These are phyloP conservation scores for Poecilia gillii DNA, from an alignment of 2,797 vertebrate species.

Conservation along the genomic window DNA sequence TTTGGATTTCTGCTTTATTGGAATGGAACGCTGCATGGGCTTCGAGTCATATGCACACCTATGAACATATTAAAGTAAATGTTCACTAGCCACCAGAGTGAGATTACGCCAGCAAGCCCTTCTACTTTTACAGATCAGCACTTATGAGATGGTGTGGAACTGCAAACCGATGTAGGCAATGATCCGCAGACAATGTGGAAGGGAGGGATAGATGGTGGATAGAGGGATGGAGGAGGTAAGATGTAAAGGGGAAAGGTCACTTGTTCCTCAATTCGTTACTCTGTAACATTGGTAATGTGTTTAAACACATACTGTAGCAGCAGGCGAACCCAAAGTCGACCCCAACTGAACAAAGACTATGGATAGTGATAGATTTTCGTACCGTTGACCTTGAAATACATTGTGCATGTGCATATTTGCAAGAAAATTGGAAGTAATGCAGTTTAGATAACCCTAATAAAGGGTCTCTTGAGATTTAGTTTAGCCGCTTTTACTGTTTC, in stretches of 20 bases:
- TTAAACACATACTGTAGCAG: conserved; percentile 18
- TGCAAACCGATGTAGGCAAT: conserved; percentile 38
- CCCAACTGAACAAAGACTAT: background rate
- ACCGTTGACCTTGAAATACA: background rate
- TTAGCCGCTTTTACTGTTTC: background rate
- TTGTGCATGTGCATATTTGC: background rate
- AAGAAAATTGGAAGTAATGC: background rate
- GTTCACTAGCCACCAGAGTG: conserved; percentile 62
- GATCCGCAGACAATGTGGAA: conserved; percentile 56
- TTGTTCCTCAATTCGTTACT: conserved; percentile 63
- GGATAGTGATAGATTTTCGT: background rate
- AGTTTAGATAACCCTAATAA: background rate
- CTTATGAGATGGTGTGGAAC: conserved; percentile 61
- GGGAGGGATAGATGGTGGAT: conserved; percentile 16
- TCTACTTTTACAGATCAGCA: conserved; percentile 62
- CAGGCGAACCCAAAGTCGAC: background rate
- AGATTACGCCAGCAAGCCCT: conserved; percentile 49
- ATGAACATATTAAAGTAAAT: conserved; percentile 62
- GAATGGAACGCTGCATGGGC: conserved; percentile 17
- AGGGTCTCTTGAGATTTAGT: background rate
- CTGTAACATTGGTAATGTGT: conserved; percentile 32
- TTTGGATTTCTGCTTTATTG: conserved; percentile 47
- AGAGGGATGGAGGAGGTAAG: conserved; percentile 15
- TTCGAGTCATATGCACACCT: conserved; percentile 52
- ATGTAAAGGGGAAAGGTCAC: conserved; percentile 60